Conservation (phyloP, 2,113 vertebrate genomes). For the Plecotus auritus region DNA sequence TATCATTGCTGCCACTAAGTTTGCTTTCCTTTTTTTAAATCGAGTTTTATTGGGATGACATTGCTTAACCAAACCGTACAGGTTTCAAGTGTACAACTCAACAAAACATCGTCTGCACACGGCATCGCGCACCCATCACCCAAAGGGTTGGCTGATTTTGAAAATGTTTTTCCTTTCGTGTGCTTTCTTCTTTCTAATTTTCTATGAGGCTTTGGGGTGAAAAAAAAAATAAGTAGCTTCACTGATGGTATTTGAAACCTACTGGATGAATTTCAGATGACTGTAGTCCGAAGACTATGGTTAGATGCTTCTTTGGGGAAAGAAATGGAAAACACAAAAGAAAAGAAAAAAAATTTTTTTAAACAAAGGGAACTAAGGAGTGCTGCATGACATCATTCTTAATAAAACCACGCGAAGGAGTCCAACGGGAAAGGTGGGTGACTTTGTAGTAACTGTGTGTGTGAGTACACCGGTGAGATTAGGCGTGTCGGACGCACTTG, state of each 20-base stretch:
- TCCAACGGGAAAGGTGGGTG: conserved; percentile 5
- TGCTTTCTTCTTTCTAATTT: not conserved
- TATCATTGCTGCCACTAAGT: not conserved
- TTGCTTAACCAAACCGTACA: not conserved
- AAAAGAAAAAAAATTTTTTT: not conserved
- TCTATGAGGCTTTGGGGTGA: not conserved
- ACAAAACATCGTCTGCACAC: not conserved
- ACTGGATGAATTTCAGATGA: not conserved
- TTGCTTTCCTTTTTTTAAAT: not conserved
- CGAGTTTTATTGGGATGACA: not conserved
- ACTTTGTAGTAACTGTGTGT: not conserved
- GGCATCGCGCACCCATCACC: not conserved
- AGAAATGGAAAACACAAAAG: not conserved
- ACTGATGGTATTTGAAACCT: not conserved
- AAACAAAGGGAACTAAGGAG: not conserved
- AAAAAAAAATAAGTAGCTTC: not conserved
- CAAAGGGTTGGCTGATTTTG: not conserved
- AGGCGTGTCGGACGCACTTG: not conserved
- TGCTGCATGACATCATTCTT: conserved; percentile 36
- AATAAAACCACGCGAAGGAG: conserved; percentile 25
- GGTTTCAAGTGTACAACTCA: not conserved
- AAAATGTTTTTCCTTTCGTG: not conserved
- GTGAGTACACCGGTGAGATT: not conserved
- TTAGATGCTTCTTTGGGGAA: not conserved
- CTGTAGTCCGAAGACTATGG: not conserved